Conservation (phyloP, 2,797 vertebrate genomes). For the Alcedo atthis region DNA sequence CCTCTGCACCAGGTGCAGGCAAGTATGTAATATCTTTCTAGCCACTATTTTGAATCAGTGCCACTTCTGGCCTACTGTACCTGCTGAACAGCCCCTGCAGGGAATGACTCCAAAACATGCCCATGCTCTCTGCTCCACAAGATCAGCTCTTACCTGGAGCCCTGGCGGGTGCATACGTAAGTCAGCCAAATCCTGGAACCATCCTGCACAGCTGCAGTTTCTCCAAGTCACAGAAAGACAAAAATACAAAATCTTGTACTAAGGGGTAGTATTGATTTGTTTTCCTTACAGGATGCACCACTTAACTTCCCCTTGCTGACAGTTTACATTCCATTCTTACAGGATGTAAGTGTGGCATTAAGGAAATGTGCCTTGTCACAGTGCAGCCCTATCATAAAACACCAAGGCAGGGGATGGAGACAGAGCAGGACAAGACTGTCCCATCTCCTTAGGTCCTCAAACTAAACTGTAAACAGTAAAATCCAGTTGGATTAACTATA, state of each 20-base stretch:
- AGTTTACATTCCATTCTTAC: fast-evolving
- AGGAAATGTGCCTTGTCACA: background rate
- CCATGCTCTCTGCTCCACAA: constrained; percentile 29
- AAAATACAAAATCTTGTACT: background rate
- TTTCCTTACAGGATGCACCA: background rate
- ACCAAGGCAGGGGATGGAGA: background rate
- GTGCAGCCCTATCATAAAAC: background rate
- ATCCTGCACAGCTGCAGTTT: background rate
- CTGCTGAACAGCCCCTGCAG: constrained; percentile 60
- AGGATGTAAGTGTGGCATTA: background rate
- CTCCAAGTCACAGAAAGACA: background rate
- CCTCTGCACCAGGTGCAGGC: constrained; percentile 58
- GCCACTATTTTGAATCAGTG: constrained; percentile 56
- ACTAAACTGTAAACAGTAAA: background rate
- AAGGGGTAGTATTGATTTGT: fast-evolving
- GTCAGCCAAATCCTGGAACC: constrained; percentile 19
- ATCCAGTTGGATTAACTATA: background rate
- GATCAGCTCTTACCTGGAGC: constrained; percentile 15
- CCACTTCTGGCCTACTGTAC: constrained; percentile 54
- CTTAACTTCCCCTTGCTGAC: background rate
- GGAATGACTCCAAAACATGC: constrained; percentile 43
- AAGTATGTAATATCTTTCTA: constrained; percentile 1
- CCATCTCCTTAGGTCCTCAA: background rate
- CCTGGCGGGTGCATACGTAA: background rate
- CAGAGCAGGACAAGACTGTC: background rate